Evolutionary conservation across 2,113 vertebrate species (phyloP), one percentile per base, ranked within the genome.

Genomic region (Gobio gobio): DNA sequence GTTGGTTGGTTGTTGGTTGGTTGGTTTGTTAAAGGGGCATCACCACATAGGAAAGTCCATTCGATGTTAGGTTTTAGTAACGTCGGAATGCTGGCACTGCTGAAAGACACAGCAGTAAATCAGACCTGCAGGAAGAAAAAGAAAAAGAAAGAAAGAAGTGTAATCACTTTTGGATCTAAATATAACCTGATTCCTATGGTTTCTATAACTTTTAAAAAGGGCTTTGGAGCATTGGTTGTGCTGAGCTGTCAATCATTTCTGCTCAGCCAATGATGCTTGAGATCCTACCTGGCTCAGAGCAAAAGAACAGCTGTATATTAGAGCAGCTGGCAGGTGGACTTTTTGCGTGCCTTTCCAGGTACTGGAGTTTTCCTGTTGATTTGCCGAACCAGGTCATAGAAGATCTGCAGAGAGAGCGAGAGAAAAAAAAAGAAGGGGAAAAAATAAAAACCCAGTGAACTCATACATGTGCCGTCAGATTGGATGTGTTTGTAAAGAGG

Each of bases 301-400:
- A 95, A 96, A 94, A 95, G 94, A 93, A 93, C 92, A 94, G 93
- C 93, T 91, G 89, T 94, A 87, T 93, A 96, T 97, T 97, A 97
- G 96, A 97, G 96, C 93, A 97, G 94, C 89, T 95, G 96, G 94
- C 96, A 97, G 14, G 95, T 96, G 22, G 95, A 95, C 95, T 97
- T 97, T 96, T 97, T 97, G 92, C 96, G 96, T 90, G 95, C 92
- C 93, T 97, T 97, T 91, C 96, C 96, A 91, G 95, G 96, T 92
- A 95, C 95, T 85, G 96, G 96, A 92, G 96, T 97, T 97, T 97
- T 97, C 94, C 96, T 97, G 95, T 97, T 97, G 95, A 97, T 97
- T 95, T 97, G 96, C 92, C 96, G 95, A 91, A 97, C 96, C 95
- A 97, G 94, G 93, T 97, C 96, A 93, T 97, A 97, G 92, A 97